These are phyloP conservation scores for Pristionchus fissidentatus DNA, from an alignment of 2,888 invertebrate genomes.

Conservation along the genomic window DNA sequence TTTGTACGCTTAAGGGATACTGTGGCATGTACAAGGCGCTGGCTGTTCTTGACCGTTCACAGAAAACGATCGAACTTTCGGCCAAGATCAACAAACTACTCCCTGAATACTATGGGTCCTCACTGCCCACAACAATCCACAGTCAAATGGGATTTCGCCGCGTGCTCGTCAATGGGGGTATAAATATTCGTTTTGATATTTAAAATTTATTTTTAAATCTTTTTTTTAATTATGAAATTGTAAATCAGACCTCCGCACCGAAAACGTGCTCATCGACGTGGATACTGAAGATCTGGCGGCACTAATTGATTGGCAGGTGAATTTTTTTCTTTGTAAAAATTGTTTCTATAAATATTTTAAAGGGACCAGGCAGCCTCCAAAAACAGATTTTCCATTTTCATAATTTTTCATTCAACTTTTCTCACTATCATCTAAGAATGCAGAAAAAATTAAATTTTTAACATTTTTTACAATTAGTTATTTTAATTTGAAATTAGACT, in stretches of 20 bases:
- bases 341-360: no score
- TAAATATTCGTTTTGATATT: not conserved
- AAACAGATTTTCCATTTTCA: no score
- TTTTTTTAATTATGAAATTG: no score
- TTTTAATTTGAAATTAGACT: no score
- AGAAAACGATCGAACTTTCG: not conserved
- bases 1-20: not conserved
- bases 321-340: not conserved
- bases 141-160: not conserved
- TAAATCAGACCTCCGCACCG: not conserved
- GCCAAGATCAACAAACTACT: not conserved
- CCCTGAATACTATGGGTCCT: not conserved
- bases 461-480: no score
- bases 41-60: not conserved
- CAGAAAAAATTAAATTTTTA: no score
- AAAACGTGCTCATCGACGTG: slow-evolving; percentile 2
- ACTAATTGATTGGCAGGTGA: slow-evolving; percentile 5
- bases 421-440: no score
- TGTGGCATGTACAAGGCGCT: not conserved
- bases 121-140: not conserved
- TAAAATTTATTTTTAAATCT: not conserved
- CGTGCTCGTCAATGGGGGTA: slow-evolving; percentile 5
- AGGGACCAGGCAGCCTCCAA: no score
- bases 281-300: not conserved
- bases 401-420: no score